Conservation (phyloP, 1,140 invertebrate species). For the Penaeus japonicus region DNA sequence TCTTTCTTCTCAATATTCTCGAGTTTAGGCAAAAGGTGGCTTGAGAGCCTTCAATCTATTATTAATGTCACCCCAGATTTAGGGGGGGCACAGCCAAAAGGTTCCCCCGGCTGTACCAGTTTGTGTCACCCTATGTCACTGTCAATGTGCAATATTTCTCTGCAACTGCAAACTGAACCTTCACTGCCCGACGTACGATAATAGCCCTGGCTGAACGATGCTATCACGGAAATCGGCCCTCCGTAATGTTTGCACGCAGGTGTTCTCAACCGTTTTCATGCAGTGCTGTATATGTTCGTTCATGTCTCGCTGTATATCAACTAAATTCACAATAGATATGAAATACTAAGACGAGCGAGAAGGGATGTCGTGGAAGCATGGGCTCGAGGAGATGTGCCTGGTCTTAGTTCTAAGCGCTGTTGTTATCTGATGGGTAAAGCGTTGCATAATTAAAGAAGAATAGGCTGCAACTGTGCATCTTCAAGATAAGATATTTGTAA, state of each 20-base stretch:
- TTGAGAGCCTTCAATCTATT: conserved; percentile 35
- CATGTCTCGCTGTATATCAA: too few species aligned
- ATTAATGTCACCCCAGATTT: conserved; percentile 52
- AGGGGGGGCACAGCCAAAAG: conserved; percentile 41
- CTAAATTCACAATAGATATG: too few species aligned
- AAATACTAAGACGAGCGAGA: too few species aligned
- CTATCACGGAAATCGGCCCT: not conserved
- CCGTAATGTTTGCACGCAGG: not conserved
- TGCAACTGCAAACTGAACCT: conserved; percentile 52
- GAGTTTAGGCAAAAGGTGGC: not conserved
- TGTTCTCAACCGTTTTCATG: not conserved
- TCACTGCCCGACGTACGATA: conserved; percentile 42
- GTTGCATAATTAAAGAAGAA: too few species aligned
- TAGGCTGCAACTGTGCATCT: too few species aligned
- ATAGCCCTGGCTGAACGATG: not conserved
- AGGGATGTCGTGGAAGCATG: too few species aligned
- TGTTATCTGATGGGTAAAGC: too few species aligned
- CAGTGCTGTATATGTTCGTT: too few species aligned
- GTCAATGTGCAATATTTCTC: conserved; percentile 52
- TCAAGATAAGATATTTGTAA: too few species aligned
- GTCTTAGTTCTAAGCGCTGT: too few species aligned
- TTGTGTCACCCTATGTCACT: conserved; percentile 48
- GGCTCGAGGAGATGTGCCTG: too few species aligned
- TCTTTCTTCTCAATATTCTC: too few species aligned
- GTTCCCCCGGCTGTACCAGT: conserved; percentile 34